Evolutionary conservation across 2,113 vertebrate genomes (phyloP).

Genomic region (rabbit (Oryctolagus cuniculus)): mOryCun1.1 NC_091433.1:173650501-173651000

Average conservation of each 20-base stretch:
- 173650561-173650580: slow-evolving; percentile 68
- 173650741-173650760: slow-evolving; percentile 65
- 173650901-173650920: background rate
- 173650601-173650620: slow-evolving; percentile 51
- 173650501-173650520: slow-evolving; percentile 61
- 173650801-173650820: slow-evolving; percentile 57
- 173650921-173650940: background rate
- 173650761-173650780: background rate
- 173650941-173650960: background rate
- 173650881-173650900: background rate
- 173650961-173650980: background rate
- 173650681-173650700: slow-evolving; percentile 59
- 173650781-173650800: slow-evolving; percentile 68
- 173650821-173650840: background rate
- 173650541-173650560: slow-evolving; percentile 62
- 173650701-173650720: slow-evolving; percentile 66
- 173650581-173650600: slow-evolving; percentile 27
- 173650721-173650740: slow-evolving; percentile 69
- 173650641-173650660: slow-evolving; percentile 55
- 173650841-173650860: background rate
- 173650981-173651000: background rate
- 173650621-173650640: slow-evolving; percentile 72
- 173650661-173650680: slow-evolving; percentile 66
- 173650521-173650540: slow-evolving; percentile 35
- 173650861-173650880: background rate